Conservation (phyloP, 2,888 invertebrate species). For the Apodemia hepburni region DNA sequence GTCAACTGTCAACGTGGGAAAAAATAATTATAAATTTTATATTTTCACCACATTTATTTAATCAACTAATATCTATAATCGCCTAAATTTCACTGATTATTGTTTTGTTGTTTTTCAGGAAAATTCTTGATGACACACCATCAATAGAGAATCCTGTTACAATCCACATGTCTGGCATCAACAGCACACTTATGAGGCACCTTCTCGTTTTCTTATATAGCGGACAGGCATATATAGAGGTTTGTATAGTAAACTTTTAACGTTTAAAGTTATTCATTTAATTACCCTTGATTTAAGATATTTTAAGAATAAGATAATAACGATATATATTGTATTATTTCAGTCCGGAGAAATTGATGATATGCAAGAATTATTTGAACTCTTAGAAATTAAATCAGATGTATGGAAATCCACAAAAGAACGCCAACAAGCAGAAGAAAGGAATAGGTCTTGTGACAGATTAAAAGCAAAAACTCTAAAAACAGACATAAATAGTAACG, state of each 20-base stretch:
- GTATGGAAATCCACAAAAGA: slow-evolving; percentile 83
- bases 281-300: background rate
- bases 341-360: slow-evolving; percentile 90
- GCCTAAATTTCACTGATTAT: slow-evolving; percentile 1
- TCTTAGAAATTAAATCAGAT: slow-evolving; percentile 92
- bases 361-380: slow-evolving; percentile 90
- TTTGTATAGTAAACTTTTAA: slow-evolving; percentile 46
- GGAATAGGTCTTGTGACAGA: slow-evolving; percentile 72
- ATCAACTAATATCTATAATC: too few relatives aligned
- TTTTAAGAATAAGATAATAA: background rate
- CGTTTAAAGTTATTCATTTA: too few relatives aligned
- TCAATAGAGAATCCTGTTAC: slow-evolving; percentile 86
- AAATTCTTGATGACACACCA: slow-evolving; percentile 86
- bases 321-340: slow-evolving; percentile 41
- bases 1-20: too few relatives aligned
- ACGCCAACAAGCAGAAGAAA: slow-evolving; percentile 72
- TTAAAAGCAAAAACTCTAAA: slow-evolving; percentile 66
- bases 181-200: slow-evolving; percentile 88
- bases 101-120: slow-evolving; percentile 58
- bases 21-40: too few relatives aligned
- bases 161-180: slow-evolving; percentile 92
- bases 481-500: slow-evolving; percentile 76
- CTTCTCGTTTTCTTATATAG: slow-evolving; percentile 92
- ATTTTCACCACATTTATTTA: too few relatives aligned
- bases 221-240: slow-evolving; percentile 91